Base-by-base conservation (phyloP, 2,888 invertebrate species). In the Copidosoma aretas region DNA sequence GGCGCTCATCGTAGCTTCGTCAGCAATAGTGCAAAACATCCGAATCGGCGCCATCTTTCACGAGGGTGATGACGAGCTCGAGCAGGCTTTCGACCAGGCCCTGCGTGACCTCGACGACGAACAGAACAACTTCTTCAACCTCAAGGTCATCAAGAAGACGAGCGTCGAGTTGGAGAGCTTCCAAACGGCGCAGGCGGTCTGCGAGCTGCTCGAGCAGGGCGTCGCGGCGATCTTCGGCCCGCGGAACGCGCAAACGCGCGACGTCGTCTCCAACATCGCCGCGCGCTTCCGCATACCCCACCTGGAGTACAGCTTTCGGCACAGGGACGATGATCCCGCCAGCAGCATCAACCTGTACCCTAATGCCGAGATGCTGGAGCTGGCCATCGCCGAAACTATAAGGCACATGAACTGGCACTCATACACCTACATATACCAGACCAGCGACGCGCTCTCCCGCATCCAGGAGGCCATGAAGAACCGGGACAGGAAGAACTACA, bases 211-310 rank as follows among this genome's bases (percentile, higher is more conserved):
- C 71, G 87, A 92, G 76, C 91, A 92, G 77, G 96, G 97, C 17
- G 93, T 97, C 63, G 95, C 93, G 5, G 96, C 94, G 54, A 93
- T 97, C 79, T 95, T 97, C 79, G 97, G 97, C 1, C 96, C 97
- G 10, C 92, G 93, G 81, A 93, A 93, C 57, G 89, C 91, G 1
- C 91, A 92, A 67, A 93, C 94, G 0, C 93, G 95, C 39, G 92
- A 91, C 71, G 92, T 95, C 79, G 91, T 95, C 22, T 91, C 93
- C 79, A 93, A 93, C 63, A 89, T 94, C 70, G 91, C 94, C 71
- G 91, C 93, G 80, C 89, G 88, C 70, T 88, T 93, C 75, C 92
- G 94, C 84, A 88, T 97, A 73, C 97, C 97, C 0, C 94, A 94
- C 79, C 88, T 97, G 72, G 91, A 95, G 80, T 91, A 90, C 21